Base-by-base conservation (phyloP, 1,140 invertebrate genomes). In the Drosophila insularis region DNA sequence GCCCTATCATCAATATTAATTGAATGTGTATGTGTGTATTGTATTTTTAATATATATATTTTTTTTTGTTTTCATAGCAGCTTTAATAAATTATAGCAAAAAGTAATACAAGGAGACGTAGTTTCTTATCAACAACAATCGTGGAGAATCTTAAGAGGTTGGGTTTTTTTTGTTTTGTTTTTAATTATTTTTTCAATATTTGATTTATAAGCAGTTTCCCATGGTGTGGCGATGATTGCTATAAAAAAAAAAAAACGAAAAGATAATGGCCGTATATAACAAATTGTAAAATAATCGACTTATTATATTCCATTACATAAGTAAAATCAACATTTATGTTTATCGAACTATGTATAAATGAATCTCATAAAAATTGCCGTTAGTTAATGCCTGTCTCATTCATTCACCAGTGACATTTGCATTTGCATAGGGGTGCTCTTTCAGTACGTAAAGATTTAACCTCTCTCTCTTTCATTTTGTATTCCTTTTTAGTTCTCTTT, bases 61-160 rank as follows among this genome's bases (percentile, higher is more conserved):
- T 27, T 27, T 65, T 62, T 62, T 55, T 71, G 66, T 65, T 62
- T 62, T 46, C 40, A 55, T 21, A 32, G 75, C 75, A 75, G 72
- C 63, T 63, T 65, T 64, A 75, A 71, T 78, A 78, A 75, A 78
- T 71, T 78, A 32, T 68, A 50, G 8, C 43, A 50, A 37, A 37
- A 32, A 63, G 39, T 50, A 71, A 66, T 66, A 56, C 27, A 40
- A 71, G 13, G 60, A 59, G 66, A 27, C 61, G 46, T 32, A 58
- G 3, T 65, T 14, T 17, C 39, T 63, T 68, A 63, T 63, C 32
- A 53, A 60, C 19, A 19, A 21, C 31, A 19, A 58, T 37, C 14
- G 31, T 10, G 31, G 23, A 50, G 43, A 50, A 19, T 31, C 19
- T 46, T 46, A 43, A 55, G 58, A 61, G 61, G 32, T 63, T n/a